These are phyloP conservation scores for Torymus aiolomorphi DNA, from an alignment of 2,888 invertebrate genomes.

Conservation along the genomic window DNA sequence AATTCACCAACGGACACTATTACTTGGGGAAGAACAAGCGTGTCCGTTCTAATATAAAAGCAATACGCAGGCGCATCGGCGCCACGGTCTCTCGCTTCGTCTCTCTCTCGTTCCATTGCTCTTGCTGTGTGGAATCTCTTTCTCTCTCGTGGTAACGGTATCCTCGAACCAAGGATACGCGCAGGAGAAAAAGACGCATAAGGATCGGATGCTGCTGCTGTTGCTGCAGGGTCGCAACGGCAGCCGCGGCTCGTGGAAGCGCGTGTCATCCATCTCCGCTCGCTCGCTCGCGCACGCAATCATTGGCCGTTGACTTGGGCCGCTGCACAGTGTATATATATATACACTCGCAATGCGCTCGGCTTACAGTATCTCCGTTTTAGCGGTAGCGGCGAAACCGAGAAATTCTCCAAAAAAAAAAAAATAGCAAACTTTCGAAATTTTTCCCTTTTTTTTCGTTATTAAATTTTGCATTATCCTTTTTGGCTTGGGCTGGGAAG, in stretches of 20 bases:
- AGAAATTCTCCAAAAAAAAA: too few species aligned
- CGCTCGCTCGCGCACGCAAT: constrained; percentile 29
- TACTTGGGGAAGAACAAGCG: neutral
- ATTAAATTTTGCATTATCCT: neutral
- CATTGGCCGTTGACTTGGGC: constrained; percentile 35
- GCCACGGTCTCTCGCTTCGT: neutral
- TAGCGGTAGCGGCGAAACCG: too few species aligned
- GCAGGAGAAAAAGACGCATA: constrained; percentile 45
- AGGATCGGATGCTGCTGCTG: constrained; percentile 44
- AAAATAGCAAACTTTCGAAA: too few species aligned
- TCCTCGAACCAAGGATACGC: constrained; percentile 37
- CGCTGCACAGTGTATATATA: too few species aligned
- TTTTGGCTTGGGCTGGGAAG: neutral
- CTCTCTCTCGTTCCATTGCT: neutral
- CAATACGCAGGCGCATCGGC: neutral
- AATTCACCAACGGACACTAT: too few species aligned
- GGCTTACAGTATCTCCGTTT: too few species aligned
- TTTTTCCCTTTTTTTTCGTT: neutral
- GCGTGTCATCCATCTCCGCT: constrained; percentile 60
- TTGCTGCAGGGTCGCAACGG: constrained; percentile 11
- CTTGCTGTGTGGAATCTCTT: constrained; percentile 16
- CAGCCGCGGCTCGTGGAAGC: constrained; percentile 33
- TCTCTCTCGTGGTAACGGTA: constrained; percentile 41
- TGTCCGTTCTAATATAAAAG: constrained; percentile 28
- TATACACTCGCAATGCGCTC: neutral